Base-by-base conservation (phyloP, 1,140 invertebrate species). In the Lysiphlebus fabarum region DNA sequence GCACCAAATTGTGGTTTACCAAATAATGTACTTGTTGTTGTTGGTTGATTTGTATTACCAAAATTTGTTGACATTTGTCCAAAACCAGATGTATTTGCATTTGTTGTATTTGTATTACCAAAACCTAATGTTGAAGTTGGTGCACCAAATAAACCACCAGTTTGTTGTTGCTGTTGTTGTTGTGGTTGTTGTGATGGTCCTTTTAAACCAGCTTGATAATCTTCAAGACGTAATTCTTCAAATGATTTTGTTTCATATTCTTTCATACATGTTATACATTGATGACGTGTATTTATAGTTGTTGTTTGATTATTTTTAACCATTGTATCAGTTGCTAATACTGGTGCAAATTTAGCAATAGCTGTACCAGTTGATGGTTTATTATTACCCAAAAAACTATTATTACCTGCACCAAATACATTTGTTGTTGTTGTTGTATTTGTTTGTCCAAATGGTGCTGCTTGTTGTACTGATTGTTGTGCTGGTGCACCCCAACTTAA, bases 211-310 rank as follows among this genome's bases (percentile, higher is more conserved):
- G 90, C 90, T 40, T 83, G 74, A 79, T 99, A 99, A 81, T 99
- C 96, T 78, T 99, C 96, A 33, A 92, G 78, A 49, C 96, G 82
- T 2, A 99, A 76, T 77, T 99, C 96, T 78, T 98, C 95, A 33
- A 98, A 76, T 1, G 92, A 95, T 81, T 98, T 98, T 26, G 71
- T 80, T 71, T 98, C 95, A 79, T 98, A 98, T 70, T 98, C 95
- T 81, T 98, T 96, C 96, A 98, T 98, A 61, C 90, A 92, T 5
- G 93, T 95, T 43, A 98, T 98, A 72, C 94, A 97, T 73, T 96
- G 92, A 76, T 97, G 93, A 66, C 91, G 86, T 3, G 93, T 98
- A 58, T 85, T 90, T 62, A 99, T 94, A 58, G 82, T 93, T 65
- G 86, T 86, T 2, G 88, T 85, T 9, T 85, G 83, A 4, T 91